These are phyloP conservation scores for Subacronicta megacephala DNA, from an alignment of 2,888 invertebrate genomes.

Conservation along the genomic window DNA sequence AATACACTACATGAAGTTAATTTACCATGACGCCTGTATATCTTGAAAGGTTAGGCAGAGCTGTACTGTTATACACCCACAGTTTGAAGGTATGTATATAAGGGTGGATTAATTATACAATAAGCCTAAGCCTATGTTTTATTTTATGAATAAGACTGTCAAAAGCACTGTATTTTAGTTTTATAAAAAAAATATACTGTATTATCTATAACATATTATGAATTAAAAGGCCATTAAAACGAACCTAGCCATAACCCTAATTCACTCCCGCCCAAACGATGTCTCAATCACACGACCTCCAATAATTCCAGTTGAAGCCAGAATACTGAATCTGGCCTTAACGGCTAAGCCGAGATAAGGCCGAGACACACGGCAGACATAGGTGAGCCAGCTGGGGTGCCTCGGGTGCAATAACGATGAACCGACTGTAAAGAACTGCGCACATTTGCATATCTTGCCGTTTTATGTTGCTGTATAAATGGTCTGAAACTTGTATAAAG, in stretches of 20 bases:
- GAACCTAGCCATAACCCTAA: slow-evolving; percentile 20
- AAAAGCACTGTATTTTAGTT: too few relatives aligned
- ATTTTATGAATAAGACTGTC: too few relatives aligned
- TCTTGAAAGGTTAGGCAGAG: too few relatives aligned
- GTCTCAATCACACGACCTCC: slow-evolving; percentile 49
- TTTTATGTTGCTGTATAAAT: slow-evolving; percentile 51
- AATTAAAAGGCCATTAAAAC: neutral
- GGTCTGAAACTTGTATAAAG: slow-evolving; percentile 48
- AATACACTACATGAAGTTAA: too few relatives aligned
- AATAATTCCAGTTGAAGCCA: slow-evolving; percentile 50
- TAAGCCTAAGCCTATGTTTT: too few relatives aligned
- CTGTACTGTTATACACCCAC: too few relatives aligned
- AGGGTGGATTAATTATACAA: too few relatives aligned
- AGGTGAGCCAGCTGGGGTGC: slow-evolving; percentile 58
- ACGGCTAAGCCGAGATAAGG: slow-evolving; percentile 57
- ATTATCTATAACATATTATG: neutral
- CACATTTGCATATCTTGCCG: slow-evolving; percentile 75
- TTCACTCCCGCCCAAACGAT: slow-evolving; percentile 30
- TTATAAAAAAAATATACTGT: too few relatives aligned
- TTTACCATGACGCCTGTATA: too few relatives aligned
- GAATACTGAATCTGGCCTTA: slow-evolving; percentile 50
- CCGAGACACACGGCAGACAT: slow-evolving; percentile 54
- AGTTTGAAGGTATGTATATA: too few relatives aligned
- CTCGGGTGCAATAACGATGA: slow-evolving; percentile 74
- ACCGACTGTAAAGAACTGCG: slow-evolving; percentile 72